These are phyloP conservation scores for Amblyornis subalaris DNA, from an alignment of 2,113 vertebrate genomes.

Conservation along the genomic window DNA sequence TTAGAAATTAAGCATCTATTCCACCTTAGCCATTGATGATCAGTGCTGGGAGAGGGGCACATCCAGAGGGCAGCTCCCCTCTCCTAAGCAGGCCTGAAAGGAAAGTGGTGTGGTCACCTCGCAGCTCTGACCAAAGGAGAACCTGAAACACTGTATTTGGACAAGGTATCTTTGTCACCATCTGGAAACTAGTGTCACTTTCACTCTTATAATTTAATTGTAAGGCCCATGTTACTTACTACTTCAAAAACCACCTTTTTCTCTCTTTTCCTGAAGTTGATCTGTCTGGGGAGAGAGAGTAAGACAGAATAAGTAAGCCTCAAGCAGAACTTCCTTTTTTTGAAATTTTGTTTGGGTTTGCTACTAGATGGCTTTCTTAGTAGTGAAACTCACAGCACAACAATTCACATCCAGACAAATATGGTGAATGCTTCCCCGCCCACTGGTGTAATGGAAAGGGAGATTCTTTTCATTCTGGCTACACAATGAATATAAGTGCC, in stretches of 20 bases:
- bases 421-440: background rate
- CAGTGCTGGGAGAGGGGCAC: background rate
- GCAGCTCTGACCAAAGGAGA: background rate
- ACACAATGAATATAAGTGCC: background rate
- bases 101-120: background rate
- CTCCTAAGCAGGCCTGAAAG: background rate
- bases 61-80: background rate
- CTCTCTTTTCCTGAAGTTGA: background rate
- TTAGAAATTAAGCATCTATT: background rate
- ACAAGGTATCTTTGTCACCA: background rate
- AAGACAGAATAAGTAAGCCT: background rate
- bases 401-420: background rate
- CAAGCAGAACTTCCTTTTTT: background rate
- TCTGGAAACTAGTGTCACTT: background rate
- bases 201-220: background rate
- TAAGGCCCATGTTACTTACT: background rate
- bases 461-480: background rate
- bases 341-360: background rate
- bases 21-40: rapidly evolving
- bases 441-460: background rate
- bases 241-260: background rate
- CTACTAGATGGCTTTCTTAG: background rate
- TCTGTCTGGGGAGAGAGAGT: background rate
- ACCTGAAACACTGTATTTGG: background rate
- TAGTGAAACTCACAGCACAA: background rate